Percentiles rank a stretch among this genome's conserved stretches.
phyloP scores from a whole-genome alignment of 2,888 invertebrate genomes.

The Lithophane semibrunnea region DNA sequence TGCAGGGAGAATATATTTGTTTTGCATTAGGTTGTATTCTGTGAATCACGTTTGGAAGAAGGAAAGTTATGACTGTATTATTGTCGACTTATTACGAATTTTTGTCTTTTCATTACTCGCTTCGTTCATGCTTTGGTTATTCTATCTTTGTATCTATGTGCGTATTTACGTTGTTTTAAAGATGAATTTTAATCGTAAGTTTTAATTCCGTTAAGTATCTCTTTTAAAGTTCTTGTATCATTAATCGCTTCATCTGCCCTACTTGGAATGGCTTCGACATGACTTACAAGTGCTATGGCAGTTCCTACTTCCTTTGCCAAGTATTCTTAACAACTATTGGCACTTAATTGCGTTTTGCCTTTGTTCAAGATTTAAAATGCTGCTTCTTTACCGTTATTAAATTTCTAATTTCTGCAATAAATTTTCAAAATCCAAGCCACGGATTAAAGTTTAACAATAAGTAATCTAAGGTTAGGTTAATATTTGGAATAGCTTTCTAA shows the following conservation, averaged over 20 bases:
- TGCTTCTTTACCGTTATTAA: background rate
- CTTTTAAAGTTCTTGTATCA: background rate
- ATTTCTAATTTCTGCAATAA: background rate
- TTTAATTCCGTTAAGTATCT: background rate
- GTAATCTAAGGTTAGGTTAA: constrained; percentile 31
- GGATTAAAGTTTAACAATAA: background rate
- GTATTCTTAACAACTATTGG: constrained; percentile 37
- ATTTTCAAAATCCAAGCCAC: background rate
- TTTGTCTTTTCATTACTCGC: background rate
- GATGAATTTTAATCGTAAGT: background rate
- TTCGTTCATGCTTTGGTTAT: background rate
- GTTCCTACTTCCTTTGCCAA: constrained; percentile 42
- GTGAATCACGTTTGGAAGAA: constrained; percentile 37
- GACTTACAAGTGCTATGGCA: background rate
- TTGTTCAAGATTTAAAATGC: background rate
- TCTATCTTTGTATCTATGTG: background rate
- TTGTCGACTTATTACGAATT: constrained; percentile 11
- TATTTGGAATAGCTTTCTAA: constrained; percentile 44
- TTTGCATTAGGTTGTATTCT: constrained; percentile 24
- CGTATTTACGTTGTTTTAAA: background rate
- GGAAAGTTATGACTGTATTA: constrained; percentile 32
- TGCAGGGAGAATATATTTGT: constrained; percentile 40
- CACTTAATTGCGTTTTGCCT: constrained; percentile 18
- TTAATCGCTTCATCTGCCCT: background rate
- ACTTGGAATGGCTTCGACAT: constrained; percentile 2